Evolutionary conservation across 2,113 vertebrate species (phyloP), one percentile per base, ranked within the genome.

Genomic region (Tauraco erythrolophus): DNA sequence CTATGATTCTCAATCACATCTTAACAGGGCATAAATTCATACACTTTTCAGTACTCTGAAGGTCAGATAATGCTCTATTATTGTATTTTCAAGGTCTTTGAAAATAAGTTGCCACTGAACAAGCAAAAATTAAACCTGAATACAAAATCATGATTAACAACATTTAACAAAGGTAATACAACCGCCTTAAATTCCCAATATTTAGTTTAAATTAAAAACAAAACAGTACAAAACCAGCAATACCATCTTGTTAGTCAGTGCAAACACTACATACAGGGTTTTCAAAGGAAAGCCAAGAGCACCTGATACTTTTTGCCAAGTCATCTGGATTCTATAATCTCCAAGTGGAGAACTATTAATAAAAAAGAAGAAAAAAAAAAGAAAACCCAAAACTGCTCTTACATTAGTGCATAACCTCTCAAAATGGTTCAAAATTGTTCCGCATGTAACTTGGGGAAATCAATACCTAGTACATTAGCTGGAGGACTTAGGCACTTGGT

Each of bases 191-290:
- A 97, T 94, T 94, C 92, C 93, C 75, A 96, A 95, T 97, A 98
- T 96, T 98, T 98, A 95, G 93, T 97, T 98, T 97, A 98, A 98
- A 98, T 98, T 97, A 98, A 97, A 97, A 98, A 96, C 91, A 95
- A 92, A 97, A 95, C 92, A 96, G 91, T 95, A 95, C 94, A 97
- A 97, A 94, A 90, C 65, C 97, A 98, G 97, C 97, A 98, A 98
- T 95, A 98, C 98, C 97, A 98, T 98, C 98, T 97, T 97, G 96
- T 98, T 98, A 98, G 97, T 98, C 98, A 98, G 98, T 98, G 98
- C 98, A 98, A 98, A 98, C 97, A 84, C 98, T 97, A 98, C 98
- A 95, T 97, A 98, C 98, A 98, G 97, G 97, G 98, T 97, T 98
- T 98, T 98, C 97, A 98, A 97, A 97, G 96, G 96, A 98, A 97